Evolutionary conservation across 1,140 invertebrate species (phyloP).

Genomic region (Tetramorium alpestre): DNA sequence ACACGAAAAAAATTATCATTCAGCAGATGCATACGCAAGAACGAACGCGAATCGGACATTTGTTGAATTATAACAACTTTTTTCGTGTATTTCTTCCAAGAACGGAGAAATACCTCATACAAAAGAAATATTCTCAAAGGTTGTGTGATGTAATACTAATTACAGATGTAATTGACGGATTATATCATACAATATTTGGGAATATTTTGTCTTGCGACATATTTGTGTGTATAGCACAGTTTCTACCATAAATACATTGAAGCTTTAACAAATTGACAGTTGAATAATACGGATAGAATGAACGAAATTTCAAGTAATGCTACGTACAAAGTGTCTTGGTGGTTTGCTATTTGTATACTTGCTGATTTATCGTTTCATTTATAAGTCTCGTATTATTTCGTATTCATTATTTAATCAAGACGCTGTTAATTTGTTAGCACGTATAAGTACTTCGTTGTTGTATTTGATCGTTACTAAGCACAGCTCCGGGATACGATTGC

Average conservation of each 20-base stretch:
- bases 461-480: conserved; percentile 65
- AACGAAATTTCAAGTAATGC: not conserved
- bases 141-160: too few relatives aligned
- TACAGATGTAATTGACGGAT: not conserved
- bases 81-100: too few relatives aligned
- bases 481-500: conserved; percentile 81
- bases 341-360: not conserved
- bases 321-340: not conserved
- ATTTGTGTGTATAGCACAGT: too few relatives aligned
- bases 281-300: not conserved
- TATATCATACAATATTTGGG: not conserved
- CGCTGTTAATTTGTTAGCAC: conserved; percentile 76
- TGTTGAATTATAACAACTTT: too few relatives aligned
- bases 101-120: too few relatives aligned
- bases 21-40: too few relatives aligned
- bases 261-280: not conserved
- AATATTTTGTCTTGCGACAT: not conserved
- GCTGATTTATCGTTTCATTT: conserved; percentile 2
- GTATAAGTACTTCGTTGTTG: conserved; percentile 60
- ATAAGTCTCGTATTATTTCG: conserved; percentile 60
- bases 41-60: too few relatives aligned
- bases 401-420: conserved; percentile 70
- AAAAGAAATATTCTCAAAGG: too few relatives aligned
- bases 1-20: too few relatives aligned
- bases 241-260: not conserved